Evolutionary conservation across 2,797 vertebrate species (phyloP).

Genomic region (Halcyon leucocephala): DNA sequence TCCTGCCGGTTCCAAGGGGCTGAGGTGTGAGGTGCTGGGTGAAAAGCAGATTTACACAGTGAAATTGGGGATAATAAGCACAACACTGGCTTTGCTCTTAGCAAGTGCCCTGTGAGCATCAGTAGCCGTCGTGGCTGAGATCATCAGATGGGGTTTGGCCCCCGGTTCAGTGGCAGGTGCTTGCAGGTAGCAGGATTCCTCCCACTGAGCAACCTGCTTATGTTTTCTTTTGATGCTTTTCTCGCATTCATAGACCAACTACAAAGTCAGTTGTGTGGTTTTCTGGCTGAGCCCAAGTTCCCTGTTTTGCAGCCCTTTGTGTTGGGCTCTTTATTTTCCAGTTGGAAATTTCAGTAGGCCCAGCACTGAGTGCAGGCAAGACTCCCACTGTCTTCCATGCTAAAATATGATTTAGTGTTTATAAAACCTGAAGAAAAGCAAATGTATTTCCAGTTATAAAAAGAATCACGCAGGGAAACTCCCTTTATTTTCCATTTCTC

Average conservation of each 20-base stretch:
- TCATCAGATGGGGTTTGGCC: neutral
- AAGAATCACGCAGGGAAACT: neutral
- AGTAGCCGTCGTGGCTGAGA: neutral
- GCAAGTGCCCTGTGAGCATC: neutral
- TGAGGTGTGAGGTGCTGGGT: neutral
- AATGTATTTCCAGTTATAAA: conserved; percentile 5
- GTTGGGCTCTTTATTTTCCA: neutral
- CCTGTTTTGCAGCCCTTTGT: neutral
- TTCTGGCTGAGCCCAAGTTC: neutral
- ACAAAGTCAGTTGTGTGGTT: neutral
- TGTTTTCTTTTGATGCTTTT: neutral
- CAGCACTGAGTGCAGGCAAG: neutral
- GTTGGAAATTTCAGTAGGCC: neutral
- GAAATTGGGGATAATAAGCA: neutral
- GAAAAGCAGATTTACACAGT: neutral
- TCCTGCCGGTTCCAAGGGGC: neutral
- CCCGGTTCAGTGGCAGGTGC: neutral
- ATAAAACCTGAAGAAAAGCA: neutral
- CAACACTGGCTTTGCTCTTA: neutral
- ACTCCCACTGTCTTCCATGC: neutral
- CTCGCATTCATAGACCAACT: neutral
- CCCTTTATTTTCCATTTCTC: conserved; percentile 20
- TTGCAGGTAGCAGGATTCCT: neutral
- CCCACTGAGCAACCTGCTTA: neutral
- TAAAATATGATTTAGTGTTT: neutral